A percentile compares a stretch with the other conserved stretches of the same genome.
Conservation (phyloP, 1,140 invertebrate species). For the Lordiphosa mommai region DNA sequence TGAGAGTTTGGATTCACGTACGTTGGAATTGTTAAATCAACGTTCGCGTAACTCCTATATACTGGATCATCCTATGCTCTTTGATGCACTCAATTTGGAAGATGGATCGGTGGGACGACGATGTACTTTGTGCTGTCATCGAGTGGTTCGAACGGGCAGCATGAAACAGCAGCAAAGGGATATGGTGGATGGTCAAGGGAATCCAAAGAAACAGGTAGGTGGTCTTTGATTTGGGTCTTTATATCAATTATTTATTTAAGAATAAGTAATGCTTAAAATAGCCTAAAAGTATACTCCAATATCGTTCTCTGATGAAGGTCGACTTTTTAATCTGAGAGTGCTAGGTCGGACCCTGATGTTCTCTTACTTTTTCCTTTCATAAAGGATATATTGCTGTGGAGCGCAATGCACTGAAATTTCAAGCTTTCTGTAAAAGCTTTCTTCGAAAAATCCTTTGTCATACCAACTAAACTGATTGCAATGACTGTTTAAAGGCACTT, state of each 20-base stretch:
- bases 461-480: no score
- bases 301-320: no score
- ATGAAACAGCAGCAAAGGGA: constrained; percentile 47
- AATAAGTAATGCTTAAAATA: no score
- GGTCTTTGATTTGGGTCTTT: background rate
- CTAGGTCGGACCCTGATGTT: no score
- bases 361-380: no score
- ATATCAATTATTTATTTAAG: background rate
- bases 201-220: constrained; percentile 56
- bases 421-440: no score
- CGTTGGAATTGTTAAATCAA: constrained; percentile 62
- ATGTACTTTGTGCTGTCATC: constrained; percentile 27
- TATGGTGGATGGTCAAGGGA: constrained; percentile 51
- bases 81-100: constrained; percentile 67
- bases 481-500: no score
- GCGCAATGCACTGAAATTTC: no score
- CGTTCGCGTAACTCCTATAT: constrained; percentile 67
- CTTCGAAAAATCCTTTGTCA: no score
- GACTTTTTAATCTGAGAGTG: no score
- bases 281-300: no score
- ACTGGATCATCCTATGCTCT: constrained; percentile 48
- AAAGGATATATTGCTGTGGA: no score
- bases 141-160: constrained; percentile 32
- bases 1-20: constrained; percentile 73
- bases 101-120: constrained; percentile 36